These are phyloP conservation scores for Serrognathus titanus DNA, from an alignment of 2,888 invertebrate species.

Conservation along the genomic window DNA sequence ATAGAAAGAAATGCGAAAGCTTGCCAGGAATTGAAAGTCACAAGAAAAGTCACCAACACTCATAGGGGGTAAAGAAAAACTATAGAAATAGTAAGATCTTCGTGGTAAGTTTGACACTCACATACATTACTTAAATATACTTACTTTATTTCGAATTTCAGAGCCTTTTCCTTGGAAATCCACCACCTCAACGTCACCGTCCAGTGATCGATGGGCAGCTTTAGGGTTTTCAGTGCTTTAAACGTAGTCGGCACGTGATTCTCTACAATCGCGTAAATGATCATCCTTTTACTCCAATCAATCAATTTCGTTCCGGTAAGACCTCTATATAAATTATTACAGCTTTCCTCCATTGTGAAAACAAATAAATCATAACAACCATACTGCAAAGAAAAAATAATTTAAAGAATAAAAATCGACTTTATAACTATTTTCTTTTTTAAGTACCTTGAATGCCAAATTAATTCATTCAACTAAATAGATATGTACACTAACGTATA, in stretches of 20 bases:
- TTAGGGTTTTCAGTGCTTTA: background rate
- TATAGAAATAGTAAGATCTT: too few relatives aligned
- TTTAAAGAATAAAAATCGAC: background rate
- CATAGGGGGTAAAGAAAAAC: too few relatives aligned
- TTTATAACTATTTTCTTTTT: too few relatives aligned
- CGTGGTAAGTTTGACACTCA: too few relatives aligned
- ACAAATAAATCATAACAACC: slow-evolving; percentile 29
- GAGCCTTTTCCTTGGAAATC: slow-evolving; percentile 2
- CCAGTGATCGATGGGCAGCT: slow-evolving; percentile 1
- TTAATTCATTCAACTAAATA: too few relatives aligned
- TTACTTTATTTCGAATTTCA: slow-evolving; percentile 8
- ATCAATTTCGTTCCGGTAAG: slow-evolving; percentile 28
- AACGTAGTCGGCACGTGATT: background rate
- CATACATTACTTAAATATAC: background rate
- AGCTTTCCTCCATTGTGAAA: slow-evolving; percentile 33
- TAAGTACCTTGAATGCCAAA: too few relatives aligned
- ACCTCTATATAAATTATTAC: slow-evolving; percentile 23
- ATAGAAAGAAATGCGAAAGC: too few relatives aligned
- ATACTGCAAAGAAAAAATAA: slow-evolving; percentile 16
- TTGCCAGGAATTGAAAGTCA: too few relatives aligned
- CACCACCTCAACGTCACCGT: background rate
- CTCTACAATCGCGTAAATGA: background rate
- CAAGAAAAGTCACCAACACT: too few relatives aligned
- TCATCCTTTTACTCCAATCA: slow-evolving; percentile 1
- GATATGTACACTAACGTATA: too few relatives aligned